These are phyloP conservation scores for Acridotheres tristis DNA, from an alignment of 2,797 vertebrate genomes.

Conservation along the genomic window DNA sequence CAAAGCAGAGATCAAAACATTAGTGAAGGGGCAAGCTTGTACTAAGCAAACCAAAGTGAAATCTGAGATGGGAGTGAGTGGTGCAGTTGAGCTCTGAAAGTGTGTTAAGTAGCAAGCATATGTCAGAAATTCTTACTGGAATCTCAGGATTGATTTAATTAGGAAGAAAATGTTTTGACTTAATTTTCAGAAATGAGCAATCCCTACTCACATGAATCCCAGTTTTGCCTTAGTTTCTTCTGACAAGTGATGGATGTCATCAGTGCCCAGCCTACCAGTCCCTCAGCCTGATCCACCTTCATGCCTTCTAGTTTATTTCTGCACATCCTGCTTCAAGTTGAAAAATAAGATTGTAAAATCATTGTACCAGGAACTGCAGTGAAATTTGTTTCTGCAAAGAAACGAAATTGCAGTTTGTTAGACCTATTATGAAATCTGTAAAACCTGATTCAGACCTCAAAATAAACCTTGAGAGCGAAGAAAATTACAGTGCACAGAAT, in stretches of 20 bases:
- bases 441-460: not conserved
- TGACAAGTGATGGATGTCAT: not conserved
- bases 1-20: not conserved
- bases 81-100: not conserved
- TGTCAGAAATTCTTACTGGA: not conserved
- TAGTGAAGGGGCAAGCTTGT: not conserved
- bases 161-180: not conserved
- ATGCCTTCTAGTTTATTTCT: not conserved
- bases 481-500: not conserved
- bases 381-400: not conserved
- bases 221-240: not conserved
- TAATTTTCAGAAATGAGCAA: slow-evolving; percentile 16
- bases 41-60: not conserved
- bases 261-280: not conserved
- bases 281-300: rapidly evolving
- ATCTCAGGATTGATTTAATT: not conserved
- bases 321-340: not conserved
- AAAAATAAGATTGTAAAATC: not conserved
- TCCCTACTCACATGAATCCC: not conserved
- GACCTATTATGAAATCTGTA: not conserved
- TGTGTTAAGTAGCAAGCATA: not conserved
- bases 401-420: not conserved
- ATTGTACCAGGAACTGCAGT: not conserved
- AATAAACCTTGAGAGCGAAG: not conserved
- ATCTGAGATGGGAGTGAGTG: not conserved